phyloP scores from a whole-genome alignment of 1,140 invertebrate species.

The Rhynchophorus ferrugineus region DNA sequence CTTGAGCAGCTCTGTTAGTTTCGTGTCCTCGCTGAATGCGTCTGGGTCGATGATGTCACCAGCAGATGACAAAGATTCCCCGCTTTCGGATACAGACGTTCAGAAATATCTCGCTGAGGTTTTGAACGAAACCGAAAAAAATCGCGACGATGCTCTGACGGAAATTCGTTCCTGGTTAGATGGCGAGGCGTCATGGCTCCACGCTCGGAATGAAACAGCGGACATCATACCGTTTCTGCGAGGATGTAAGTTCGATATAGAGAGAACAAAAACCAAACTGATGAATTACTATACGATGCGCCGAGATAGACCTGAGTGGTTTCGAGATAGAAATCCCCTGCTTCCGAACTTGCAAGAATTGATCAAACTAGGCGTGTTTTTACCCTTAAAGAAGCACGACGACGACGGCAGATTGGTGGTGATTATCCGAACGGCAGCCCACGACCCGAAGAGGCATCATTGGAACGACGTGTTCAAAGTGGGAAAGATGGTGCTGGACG shows the following conservation, averaged over 20 bases:
- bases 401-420: slow-evolving; percentile 46
- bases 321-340: slow-evolving; percentile 49
- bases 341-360: slow-evolving; percentile 50
- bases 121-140: slow-evolving; percentile 28
- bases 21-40: too few species aligned
- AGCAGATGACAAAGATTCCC: too few species aligned
- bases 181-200: slow-evolving; percentile 22
- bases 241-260: slow-evolving; percentile 52
- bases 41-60: too few species aligned
- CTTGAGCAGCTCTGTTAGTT: too few species aligned
- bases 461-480: slow-evolving; percentile 54
- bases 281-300: slow-evolving; percentile 51
- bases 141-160: slow-evolving; percentile 12
- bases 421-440: slow-evolving; percentile 48
- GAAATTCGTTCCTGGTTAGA: slow-evolving; percentile 26
- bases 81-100: too few species aligned
- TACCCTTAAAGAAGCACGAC: slow-evolving; percentile 46
- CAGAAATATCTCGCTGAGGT: slow-evolving; percentile 12
- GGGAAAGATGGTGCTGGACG: slow-evolving; percentile 51
- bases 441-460: slow-evolving; percentile 49
- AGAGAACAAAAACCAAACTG: slow-evolving; percentile 50
- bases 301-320: slow-evolving; percentile 50
- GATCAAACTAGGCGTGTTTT: slow-evolving; percentile 49
- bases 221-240: slow-evolving; percentile 53
- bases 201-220: slow-evolving; percentile 42